phyloP scores from a whole-genome alignment of 2,888 invertebrate species.

The Leucania comma region DNA sequence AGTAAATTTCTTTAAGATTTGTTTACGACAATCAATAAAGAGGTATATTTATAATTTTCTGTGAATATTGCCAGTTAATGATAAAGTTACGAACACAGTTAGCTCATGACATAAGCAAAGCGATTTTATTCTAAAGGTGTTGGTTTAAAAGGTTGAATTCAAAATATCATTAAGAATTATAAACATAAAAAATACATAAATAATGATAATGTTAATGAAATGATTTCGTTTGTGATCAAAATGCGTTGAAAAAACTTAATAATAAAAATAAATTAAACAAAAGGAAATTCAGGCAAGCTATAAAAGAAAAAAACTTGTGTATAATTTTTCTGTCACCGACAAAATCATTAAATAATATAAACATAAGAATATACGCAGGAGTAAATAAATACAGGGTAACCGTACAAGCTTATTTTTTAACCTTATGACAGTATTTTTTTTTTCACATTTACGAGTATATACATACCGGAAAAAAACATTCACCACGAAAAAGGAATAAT shows the following conservation, averaged over 20 bases:
- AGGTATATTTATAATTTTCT: conserved; percentile 49
- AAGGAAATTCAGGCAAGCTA: background rate
- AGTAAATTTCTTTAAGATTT: conserved; percentile 11
- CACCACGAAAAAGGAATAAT: conserved; percentile 11
- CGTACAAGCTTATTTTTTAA: conserved; percentile 11
- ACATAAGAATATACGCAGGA: background rate
- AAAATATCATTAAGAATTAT: background rate
- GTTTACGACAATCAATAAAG: conserved; percentile 40
- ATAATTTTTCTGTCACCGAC: background rate
- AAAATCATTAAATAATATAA: background rate
- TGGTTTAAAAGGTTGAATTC: conserved; percentile 5
- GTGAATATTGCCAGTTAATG: conserved; percentile 43
- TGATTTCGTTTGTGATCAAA: background rate
- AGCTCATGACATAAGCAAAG: conserved; percentile 45
- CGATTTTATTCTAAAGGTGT: conserved; percentile 1
- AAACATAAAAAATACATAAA: conserved; percentile 3
- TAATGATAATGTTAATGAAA: background rate
- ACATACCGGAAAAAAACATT: conserved; percentile 2
- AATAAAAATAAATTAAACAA: too few species aligned
- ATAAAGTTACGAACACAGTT: conserved; percentile 47
- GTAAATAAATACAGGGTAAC: background rate
- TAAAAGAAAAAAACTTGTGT: background rate
- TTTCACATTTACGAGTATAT: background rate
- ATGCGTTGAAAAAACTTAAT: too few species aligned
- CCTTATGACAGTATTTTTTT: background rate